These are phyloP conservation scores for Oxycera nigricornis DNA, from an alignment of 2,888 invertebrate genomes.

Conservation along the genomic window DNA sequence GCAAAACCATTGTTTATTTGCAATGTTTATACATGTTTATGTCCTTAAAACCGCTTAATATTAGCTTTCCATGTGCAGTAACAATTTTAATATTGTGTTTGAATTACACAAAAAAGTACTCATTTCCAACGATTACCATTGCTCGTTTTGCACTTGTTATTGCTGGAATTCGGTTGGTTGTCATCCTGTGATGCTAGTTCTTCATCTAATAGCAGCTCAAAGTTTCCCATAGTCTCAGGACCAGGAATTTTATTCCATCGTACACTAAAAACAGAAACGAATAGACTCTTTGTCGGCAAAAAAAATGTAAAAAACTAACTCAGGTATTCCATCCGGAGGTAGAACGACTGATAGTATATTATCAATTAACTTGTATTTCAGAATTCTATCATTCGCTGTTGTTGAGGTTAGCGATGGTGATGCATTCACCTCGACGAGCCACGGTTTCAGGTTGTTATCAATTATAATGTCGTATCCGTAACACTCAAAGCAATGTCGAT, in stretches of 20 bases:
- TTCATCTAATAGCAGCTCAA: slow-evolving; percentile 84
- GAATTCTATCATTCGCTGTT: slow-evolving; percentile 90
- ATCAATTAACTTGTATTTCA: slow-evolving; percentile 92
- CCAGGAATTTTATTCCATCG: slow-evolving; percentile 85
- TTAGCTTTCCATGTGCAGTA: too few relatives aligned
- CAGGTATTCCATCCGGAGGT: slow-evolving; percentile 87
- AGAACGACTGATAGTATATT: slow-evolving; percentile 90
- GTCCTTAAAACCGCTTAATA: too few relatives aligned
- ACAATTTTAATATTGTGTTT: too few relatives aligned
- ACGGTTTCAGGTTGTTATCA: slow-evolving; percentile 91
- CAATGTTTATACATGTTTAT: neutral
- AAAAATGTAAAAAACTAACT: slow-evolving; percentile 65
- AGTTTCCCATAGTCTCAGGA: slow-evolving; percentile 79
- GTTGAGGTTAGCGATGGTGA: slow-evolving; percentile 94
- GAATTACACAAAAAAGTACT: too few relatives aligned
- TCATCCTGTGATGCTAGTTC: slow-evolving; percentile 76
- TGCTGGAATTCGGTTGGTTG: slow-evolving; percentile 44
- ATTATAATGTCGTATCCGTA: slow-evolving; percentile 97
- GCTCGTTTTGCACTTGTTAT: slow-evolving; percentile 20
- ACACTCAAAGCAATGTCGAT: slow-evolving; percentile 78
- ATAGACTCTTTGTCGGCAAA: neutral
- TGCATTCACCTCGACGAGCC: slow-evolving; percentile 93
- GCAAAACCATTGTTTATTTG: too few relatives aligned
- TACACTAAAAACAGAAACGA: slow-evolving; percentile 63
- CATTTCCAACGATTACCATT: slow-evolving; percentile 48